Base-by-base conservation (phyloP, 53 echinoderm and acorn worm species). In the Luidia sarsii region DNA sequence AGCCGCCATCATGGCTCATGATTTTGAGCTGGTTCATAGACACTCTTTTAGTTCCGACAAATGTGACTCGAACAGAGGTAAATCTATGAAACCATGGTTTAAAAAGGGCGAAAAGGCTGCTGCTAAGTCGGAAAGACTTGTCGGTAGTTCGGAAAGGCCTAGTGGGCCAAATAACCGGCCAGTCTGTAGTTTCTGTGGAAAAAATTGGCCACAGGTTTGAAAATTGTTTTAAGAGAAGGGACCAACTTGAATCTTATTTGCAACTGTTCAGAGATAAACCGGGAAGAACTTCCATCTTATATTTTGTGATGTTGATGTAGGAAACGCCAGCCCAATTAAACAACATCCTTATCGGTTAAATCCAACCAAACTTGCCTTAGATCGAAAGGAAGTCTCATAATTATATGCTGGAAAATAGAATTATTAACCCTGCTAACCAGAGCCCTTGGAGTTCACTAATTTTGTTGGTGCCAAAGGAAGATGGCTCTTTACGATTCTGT, bases 261-360 rank as follows among this genome's bases (percentile, higher is more conserved):
- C 28, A 71, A 10, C 50, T 86, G 37, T 85, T 85, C 54, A 4
- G 59, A 21, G 90, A 90, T 63, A 25, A 28, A 34, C 82, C 67
- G 21, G 35, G 33, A 7, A 68, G 67, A 0, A 82, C 82, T 7
- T 19, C 48, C 15, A 32, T 39, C 16, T 79, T 33, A 5, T 0
- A n/a, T n/a, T n/a, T 43, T 84, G 84, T 36, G 62, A 89, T 50
- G 84, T 84, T 19, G 82, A 88, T 80, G 87, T 92, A 7, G 81
- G 81, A 3, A 67, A 87, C 33, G 43, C 65, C 37, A 57, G 18
- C 10, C 81, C 82, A 0, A 84, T 81, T 5, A 88, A 92, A 43
- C 88, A 88, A 34, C 75, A 75, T 20, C 92, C 88, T 7, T 92
- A 84, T 43, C 49, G 85, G 21, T 13, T 65, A 15, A 88, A 83